A percentile compares a stretch with the other conserved stretches of the same genome.
Conservation (phyloP, 2,113 vertebrate genomes). For the Callopanchax toddi region DNA sequence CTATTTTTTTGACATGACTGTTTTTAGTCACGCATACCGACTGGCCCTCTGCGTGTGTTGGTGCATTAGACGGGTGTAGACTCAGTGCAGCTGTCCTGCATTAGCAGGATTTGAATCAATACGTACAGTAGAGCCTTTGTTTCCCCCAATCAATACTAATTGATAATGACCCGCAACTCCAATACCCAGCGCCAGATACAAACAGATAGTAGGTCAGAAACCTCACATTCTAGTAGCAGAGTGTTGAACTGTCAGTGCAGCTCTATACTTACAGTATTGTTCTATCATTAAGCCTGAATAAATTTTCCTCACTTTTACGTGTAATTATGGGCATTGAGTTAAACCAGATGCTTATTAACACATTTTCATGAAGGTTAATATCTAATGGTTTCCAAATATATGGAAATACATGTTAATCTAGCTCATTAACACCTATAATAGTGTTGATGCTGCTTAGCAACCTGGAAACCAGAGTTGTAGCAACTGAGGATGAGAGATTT, state of each 20-base stretch:
- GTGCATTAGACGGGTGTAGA: constrained; percentile 28
- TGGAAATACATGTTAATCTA: background rate
- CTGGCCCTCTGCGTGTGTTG: constrained; percentile 26
- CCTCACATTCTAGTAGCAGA: constrained; percentile 1
- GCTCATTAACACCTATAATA: background rate
- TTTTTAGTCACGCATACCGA: background rate
- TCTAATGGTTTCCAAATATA: background rate
- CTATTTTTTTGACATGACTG: too few species aligned
- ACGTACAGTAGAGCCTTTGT: constrained; percentile 54
- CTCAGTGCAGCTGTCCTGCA: constrained; percentile 43
- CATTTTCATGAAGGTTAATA: background rate
- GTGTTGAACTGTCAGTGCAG: background rate
- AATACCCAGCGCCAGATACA: constrained; percentile 29
- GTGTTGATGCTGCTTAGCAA: background rate
- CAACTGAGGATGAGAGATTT: too few species aligned
- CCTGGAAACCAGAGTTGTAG: background rate
- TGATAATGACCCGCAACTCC: constrained; percentile 46
- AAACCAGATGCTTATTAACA: background rate
- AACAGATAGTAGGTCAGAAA: constrained; percentile 40
- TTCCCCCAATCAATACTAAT: constrained; percentile 58
- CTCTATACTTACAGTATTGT: background rate
- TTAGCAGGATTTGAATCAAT: constrained; percentile 61
- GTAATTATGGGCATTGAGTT: background rate
- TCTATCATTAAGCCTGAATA: background rate
- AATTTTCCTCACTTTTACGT: too few species aligned